These are phyloP conservation scores for Ophiothrix spiculata DNA, from an alignment of 35 echinoderm and acorn worm species.

Conservation along the genomic window DNA sequence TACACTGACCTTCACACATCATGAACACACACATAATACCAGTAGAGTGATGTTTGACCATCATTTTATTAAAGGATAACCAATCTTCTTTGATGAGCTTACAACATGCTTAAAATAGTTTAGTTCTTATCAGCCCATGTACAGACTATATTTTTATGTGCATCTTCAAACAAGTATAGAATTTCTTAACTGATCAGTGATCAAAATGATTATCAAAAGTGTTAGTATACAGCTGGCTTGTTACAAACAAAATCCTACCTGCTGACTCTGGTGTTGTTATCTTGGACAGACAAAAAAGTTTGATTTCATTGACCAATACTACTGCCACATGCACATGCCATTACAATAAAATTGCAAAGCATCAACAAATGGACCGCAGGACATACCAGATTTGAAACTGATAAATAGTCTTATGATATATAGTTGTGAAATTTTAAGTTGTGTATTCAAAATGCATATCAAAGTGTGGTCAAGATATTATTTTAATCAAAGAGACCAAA, in stretches of 20 bases:
- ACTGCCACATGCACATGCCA: no score
- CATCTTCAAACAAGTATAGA: background rate
- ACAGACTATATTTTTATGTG: background rate
- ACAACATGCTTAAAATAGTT: background rate
- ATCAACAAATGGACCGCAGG: background rate
- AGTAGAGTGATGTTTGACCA: background rate
- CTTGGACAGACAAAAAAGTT: no score
- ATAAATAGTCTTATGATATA: background rate
- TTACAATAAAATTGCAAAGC: no score
- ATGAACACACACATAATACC: no score
- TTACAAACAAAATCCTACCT: background rate
- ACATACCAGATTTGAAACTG: background rate
- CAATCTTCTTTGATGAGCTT: background rate
- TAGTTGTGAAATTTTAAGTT: background rate
- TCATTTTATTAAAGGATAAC: background rate
- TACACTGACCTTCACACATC: no score
- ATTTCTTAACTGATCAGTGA: background rate
- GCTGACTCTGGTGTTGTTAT: no score
- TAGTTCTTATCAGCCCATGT: background rate
- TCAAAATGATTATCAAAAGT: background rate
- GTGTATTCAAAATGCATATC: background rate
- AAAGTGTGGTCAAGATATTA: background rate
- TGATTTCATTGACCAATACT: no score
- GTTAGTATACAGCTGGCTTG: background rate
- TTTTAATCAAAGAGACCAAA: slow-evolving; percentile 96